A percentile compares a stretch with the other conserved stretches of the same genome.
phyloP scores from a whole-genome alignment of 2,797 vertebrate genomes.

The Oryzias dopingdopingensis region DNA sequence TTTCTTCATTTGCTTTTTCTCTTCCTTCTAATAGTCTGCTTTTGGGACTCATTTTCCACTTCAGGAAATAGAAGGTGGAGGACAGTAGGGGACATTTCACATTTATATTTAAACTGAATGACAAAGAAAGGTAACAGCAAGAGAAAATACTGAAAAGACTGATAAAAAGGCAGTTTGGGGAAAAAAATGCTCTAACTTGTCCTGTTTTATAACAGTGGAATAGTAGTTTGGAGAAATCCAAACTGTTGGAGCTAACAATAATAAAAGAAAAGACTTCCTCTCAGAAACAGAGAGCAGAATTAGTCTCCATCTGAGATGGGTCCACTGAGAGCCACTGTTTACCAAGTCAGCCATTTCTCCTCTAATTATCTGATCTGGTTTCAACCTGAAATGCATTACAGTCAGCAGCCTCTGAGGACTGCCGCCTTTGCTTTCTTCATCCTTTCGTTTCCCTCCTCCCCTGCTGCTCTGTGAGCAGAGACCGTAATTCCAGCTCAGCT shows the following conservation, averaged over 20 bases:
- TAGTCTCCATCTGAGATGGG: conserved; percentile 45
- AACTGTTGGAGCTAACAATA: conserved; percentile 44
- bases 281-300: conserved; percentile 38
- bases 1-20: conserved; percentile 9
- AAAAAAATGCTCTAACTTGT: conserved; percentile 14
- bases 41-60: conserved; percentile 8
- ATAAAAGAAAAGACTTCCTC: conserved; percentile 39
- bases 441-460: conserved; percentile 6
- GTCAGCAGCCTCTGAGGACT: conserved; percentile 39
- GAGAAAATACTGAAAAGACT: conserved; percentile 6
- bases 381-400: conserved; percentile 59
- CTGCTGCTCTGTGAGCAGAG: conserved; percentile 21
- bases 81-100: conserved; percentile 8
- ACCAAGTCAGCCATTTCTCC: conserved; percentile 61
- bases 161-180: not conserved
- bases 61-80: conserved; percentile 7
- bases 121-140: conserved; percentile 8
- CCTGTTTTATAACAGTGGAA: conserved; percentile 32
- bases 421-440: conserved; percentile 21
- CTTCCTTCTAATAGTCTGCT: not conserved
- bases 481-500: conserved; percentile 33
- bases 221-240: conserved; percentile 31
- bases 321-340: conserved; percentile 52
- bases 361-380: conserved; percentile 68
- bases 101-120: conserved; percentile 16